Percentiles rank a stretch among this genome's conserved stretches.
These are phyloP conservation scores for Amphiprion clarkii DNA, from an alignment of 2,797 vertebrate genomes.

Conservation along the genomic window DNA sequence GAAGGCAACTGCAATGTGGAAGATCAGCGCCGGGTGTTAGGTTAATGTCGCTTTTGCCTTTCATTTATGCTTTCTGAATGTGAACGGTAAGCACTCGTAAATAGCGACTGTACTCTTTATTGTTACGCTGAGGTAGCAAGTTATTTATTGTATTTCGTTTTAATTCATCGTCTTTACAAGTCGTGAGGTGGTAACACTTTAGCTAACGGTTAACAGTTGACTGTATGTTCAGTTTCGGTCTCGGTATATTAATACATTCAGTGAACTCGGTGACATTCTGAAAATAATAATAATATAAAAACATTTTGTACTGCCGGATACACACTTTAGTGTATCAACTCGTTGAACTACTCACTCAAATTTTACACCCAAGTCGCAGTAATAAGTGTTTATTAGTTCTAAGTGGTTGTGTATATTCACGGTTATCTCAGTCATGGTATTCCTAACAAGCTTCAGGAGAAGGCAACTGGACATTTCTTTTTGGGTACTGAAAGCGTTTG, in stretches of 20 bases:
- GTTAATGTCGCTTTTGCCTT: background rate
- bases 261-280: background rate
- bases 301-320: background rate
- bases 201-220: background rate
- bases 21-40: background rate
- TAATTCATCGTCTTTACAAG: background rate
- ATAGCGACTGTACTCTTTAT: accelerated
- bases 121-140: too few species aligned
- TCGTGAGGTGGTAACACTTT: background rate
- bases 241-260: background rate
- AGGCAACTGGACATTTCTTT: too few species aligned
- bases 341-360: background rate
- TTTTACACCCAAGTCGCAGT: background rate
- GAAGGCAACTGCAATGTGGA: background rate
- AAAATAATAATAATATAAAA: background rate
- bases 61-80: background rate
- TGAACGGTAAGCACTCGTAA: constrained; percentile 38
- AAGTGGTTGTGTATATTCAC: background rate
- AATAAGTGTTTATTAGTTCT: background rate
- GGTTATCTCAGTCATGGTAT: too few species aligned
- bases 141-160: background rate
- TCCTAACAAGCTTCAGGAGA: too few species aligned
- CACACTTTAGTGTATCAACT: background rate
- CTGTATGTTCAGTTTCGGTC: background rate
- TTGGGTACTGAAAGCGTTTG: too few species aligned